Evolutionary conservation across 1,140 invertebrate genomes (phyloP).

Genomic region (Tenebrio molitor): DNA sequence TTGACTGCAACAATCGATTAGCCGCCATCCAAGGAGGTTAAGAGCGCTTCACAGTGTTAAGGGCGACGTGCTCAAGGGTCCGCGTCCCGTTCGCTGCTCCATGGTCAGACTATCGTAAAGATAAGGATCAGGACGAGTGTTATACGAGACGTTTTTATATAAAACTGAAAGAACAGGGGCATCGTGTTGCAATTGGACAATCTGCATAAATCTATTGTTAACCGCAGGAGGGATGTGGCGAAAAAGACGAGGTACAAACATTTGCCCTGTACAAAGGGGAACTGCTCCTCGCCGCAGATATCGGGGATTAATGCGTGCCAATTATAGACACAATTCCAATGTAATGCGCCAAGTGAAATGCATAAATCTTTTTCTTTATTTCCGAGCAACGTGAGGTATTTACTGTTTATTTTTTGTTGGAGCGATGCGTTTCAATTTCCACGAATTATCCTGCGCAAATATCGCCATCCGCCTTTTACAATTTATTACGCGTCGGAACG

Average conservation of each 20-base stretch:
- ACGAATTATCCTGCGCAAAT: neutral
- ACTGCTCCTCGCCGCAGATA: conserved; percentile 29
- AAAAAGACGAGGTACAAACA: conserved; percentile 44
- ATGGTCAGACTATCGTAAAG: conserved; percentile 27
- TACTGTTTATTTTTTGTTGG: conserved; percentile 17
- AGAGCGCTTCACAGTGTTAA: conserved; percentile 21
- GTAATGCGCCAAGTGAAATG: conserved; percentile 38
- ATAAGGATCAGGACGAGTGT: conserved; percentile 31
- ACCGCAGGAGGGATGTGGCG: conserved; percentile 37
- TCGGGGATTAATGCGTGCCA: conserved; percentile 45
- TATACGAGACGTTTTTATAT: conserved; percentile 37
- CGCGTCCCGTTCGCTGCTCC: neutral
- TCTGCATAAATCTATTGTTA: conserved; percentile 46
- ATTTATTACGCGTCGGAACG: neutral
- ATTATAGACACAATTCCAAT: conserved; percentile 45
- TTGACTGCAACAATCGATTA: conserved; percentile 26
- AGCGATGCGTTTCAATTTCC: conserved; percentile 17
- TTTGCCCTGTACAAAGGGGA: conserved; percentile 38
- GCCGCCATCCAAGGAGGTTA: conserved; percentile 35
- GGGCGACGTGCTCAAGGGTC: conserved; percentile 42
- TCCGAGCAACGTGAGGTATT: conserved; percentile 23
- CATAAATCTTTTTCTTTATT: conserved; percentile 45
- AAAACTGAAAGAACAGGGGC: conserved; percentile 22
- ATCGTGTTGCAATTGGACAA: conserved; percentile 46
- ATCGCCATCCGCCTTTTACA: neutral